phyloP scores from a whole-genome alignment of 2,113 vertebrate genomes.

The Amblyornis subalaris region DNA sequence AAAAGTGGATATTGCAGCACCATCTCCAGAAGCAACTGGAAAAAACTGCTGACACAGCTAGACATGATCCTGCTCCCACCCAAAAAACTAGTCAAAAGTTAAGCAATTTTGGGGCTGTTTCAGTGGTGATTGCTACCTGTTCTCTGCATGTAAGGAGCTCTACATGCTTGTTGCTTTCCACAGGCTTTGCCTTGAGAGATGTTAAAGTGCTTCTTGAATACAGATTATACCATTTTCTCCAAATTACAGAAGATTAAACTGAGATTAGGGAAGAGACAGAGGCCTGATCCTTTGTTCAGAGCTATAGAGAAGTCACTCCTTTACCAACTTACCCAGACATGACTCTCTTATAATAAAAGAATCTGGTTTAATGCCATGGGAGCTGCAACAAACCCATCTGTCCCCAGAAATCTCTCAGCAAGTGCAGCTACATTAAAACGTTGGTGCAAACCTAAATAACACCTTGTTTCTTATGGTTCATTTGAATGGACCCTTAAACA shows the following conservation, averaged over 20 bases:
- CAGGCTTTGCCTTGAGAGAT: not conserved
- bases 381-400: not conserved
- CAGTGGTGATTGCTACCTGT: not conserved
- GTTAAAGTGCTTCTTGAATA: not conserved
- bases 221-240: not conserved
- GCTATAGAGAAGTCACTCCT: not conserved
- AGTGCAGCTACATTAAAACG: not conserved
- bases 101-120: not conserved
- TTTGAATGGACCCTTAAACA: not conserved
- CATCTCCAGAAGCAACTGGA: not conserved
- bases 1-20: not conserved
- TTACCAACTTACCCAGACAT: not conserved
- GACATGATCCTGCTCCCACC: not conserved
- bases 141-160: accelerated
- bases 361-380: not conserved
- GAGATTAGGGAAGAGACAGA: not conserved
- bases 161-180: accelerated
- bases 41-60: not conserved
- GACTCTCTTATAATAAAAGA: not conserved
- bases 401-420: not conserved
- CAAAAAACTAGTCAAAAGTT: not conserved
- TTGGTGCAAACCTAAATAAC: not conserved
- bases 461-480: not conserved
- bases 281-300: not conserved
- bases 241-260: not conserved